Evolutionary conservation across 2,797 vertebrate genomes (phyloP).

Genomic region (Jordanella pulchra): DNA sequence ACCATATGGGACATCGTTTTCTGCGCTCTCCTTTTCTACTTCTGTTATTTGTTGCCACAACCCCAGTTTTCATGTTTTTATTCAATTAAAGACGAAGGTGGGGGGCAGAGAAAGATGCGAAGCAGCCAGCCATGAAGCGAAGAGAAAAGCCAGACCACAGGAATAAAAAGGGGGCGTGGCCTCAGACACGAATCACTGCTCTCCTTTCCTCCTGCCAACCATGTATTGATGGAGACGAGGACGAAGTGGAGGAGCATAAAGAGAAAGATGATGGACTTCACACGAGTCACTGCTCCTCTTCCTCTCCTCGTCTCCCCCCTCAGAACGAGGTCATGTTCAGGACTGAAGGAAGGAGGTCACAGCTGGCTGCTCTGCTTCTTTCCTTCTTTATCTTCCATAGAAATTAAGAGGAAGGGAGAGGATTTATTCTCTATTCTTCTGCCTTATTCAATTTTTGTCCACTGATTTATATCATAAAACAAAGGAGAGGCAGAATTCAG

Average conservation of each 20-base stretch:
- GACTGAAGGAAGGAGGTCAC: slow-evolving; percentile 62
- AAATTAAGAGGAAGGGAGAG: slow-evolving; percentile 11
- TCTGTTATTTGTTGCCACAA: not conserved
- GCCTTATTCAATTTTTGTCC: slow-evolving; percentile 23
- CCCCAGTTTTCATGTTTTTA: slow-evolving; percentile 10
- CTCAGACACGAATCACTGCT: slow-evolving; percentile 68
- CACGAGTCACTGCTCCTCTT: slow-evolving; percentile 59
- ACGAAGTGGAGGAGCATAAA: slow-evolving; percentile 43
- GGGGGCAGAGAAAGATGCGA: slow-evolving; percentile 20
- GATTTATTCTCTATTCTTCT: slow-evolving; percentile 31
- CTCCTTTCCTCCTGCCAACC: slow-evolving; percentile 48
- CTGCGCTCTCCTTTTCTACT: too few relatives aligned
- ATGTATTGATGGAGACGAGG: slow-evolving; percentile 48
- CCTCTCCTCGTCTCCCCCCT: slow-evolving; percentile 22
- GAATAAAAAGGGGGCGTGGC: slow-evolving; percentile 58
- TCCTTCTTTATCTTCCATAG: slow-evolving; percentile 26
- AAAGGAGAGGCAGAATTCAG: slow-evolving; percentile 11
- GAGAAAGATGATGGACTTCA: slow-evolving; percentile 36
- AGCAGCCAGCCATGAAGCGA: slow-evolving; percentile 56
- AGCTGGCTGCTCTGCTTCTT: slow-evolving; percentile 49
- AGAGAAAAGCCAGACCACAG: slow-evolving; percentile 52
- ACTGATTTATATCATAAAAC: slow-evolving; percentile 18
- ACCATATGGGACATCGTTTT: too few relatives aligned
- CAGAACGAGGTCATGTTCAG: slow-evolving; percentile 68
- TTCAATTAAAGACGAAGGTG: slow-evolving; percentile 5